These are phyloP conservation scores for Okamejei kenojei DNA, from an alignment of 2,797 vertebrate genomes.

Conservation along the genomic window DNA sequence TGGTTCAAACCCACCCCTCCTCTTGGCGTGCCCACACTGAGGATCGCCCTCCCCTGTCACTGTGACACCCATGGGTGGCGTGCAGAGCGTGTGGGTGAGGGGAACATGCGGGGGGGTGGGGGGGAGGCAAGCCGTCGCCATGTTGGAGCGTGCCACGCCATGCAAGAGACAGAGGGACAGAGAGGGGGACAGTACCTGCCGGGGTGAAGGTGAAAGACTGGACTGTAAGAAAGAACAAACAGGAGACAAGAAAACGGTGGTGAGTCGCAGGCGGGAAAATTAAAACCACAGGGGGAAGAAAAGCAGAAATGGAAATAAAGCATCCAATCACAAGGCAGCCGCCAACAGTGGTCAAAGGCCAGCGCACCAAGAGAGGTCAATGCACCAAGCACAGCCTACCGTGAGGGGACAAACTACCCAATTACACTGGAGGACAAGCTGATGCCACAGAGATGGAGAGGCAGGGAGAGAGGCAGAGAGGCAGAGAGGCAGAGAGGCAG, in stretches of 20 bases:
- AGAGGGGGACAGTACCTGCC: constrained; percentile 77
- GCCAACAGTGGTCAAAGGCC: neutral
- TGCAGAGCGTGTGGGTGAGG: neutral
- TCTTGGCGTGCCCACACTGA: too few species aligned
- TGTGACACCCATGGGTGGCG: neutral
- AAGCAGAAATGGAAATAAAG: constrained; percentile 24
- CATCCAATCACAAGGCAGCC: neutral
- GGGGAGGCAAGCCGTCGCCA: neutral
- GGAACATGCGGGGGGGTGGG: neutral
- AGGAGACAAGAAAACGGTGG: constrained; percentile 75
- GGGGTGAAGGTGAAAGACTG: constrained; percentile 86
- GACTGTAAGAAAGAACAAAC: constrained; percentile 72
- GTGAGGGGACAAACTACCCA: neutral
- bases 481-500: too few species aligned
- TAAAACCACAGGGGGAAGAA: too few species aligned
- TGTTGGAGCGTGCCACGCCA: neutral
- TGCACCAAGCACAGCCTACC: neutral
- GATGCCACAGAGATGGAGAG: neutral
- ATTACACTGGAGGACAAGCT: neutral
- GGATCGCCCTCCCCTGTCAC: too few species aligned
- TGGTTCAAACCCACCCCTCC: too few species aligned
- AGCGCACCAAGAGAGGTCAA: too few species aligned
- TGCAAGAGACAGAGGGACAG: constrained; percentile 26
- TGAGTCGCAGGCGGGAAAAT: constrained; percentile 60
- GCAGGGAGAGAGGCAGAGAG: neutral